These are phyloP conservation scores for Guaruba guarouba DNA, from an alignment of 2,113 vertebrate genomes.

Conservation along the genomic window DNA sequence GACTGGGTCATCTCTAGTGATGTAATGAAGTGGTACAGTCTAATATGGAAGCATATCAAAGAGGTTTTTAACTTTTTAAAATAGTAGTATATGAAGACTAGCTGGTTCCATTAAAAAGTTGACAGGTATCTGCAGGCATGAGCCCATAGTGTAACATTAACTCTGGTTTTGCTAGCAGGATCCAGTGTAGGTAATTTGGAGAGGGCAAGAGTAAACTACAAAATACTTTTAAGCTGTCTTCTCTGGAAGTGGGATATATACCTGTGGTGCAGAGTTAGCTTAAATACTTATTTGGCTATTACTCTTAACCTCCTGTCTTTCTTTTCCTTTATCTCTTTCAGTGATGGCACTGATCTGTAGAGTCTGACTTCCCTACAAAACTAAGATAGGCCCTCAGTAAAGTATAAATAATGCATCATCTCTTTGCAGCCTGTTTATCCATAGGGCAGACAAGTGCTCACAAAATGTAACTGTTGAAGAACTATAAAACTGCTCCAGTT, in stretches of 20 bases:
- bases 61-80: background rate
- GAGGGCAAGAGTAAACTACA: background rate
- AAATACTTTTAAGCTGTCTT: background rate
- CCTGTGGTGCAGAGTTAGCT: background rate
- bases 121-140: background rate
- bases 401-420: background rate
- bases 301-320: background rate
- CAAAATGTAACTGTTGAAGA: background rate
- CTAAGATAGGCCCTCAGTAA: background rate
- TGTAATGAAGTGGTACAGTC: background rate
- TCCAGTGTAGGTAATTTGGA: background rate
- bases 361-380: background rate
- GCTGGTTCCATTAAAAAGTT: background rate
- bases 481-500: background rate
- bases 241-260: background rate
- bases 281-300: background rate
- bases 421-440: background rate
- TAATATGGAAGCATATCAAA: background rate
- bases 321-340: background rate
- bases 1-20: background rate
- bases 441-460: background rate
- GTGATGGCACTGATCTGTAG: background rate
- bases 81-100: background rate
- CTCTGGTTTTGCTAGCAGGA: background rate
- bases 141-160: background rate